phyloP scores from a whole-genome alignment of 2,888 invertebrate species.

The Baccha elongata region DNA sequence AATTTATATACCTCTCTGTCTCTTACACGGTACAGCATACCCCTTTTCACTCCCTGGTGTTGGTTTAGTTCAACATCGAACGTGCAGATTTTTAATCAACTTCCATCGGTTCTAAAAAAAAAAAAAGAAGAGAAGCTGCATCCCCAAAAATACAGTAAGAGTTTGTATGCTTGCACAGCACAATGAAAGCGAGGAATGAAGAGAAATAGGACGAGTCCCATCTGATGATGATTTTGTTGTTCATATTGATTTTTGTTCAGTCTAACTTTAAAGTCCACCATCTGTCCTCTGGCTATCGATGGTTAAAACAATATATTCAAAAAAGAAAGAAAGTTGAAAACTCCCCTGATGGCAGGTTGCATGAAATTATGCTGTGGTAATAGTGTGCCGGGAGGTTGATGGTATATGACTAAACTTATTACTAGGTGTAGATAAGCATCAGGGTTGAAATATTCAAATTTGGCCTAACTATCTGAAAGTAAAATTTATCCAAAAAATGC shows the following conservation, averaged over 20 bases:
- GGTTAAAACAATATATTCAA: constrained; percentile 51
- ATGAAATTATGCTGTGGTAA: constrained; percentile 52
- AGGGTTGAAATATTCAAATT: background rate
- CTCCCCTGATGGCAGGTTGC: constrained; percentile 26
- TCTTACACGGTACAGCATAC: background rate
- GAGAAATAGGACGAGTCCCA: constrained; percentile 9
- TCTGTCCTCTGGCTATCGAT: background rate
- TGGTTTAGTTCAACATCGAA: constrained; percentile 11
- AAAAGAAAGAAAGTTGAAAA: constrained; percentile 13
- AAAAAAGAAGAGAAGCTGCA: background rate
- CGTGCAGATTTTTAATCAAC: constrained; percentile 67
- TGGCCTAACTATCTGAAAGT: too few species aligned
- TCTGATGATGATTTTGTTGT: constrained; percentile 26
- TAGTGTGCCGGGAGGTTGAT: constrained; percentile 33
- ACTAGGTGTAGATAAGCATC: background rate
- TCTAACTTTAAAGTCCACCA: constrained; percentile 46
- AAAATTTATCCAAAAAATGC: too few species aligned
- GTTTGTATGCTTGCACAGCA: background rate
- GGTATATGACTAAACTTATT: background rate
- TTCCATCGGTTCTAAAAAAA: background rate
- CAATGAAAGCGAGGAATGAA: background rate
- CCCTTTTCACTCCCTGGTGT: background rate
- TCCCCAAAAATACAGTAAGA: background rate
- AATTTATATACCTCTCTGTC: background rate
- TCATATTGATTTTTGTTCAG: background rate